A percentile compares a stretch with the other conserved stretches of the same genome.
Conservation (phyloP, 1,140 invertebrate genomes). For the Meloidogyne hapla region DNA sequence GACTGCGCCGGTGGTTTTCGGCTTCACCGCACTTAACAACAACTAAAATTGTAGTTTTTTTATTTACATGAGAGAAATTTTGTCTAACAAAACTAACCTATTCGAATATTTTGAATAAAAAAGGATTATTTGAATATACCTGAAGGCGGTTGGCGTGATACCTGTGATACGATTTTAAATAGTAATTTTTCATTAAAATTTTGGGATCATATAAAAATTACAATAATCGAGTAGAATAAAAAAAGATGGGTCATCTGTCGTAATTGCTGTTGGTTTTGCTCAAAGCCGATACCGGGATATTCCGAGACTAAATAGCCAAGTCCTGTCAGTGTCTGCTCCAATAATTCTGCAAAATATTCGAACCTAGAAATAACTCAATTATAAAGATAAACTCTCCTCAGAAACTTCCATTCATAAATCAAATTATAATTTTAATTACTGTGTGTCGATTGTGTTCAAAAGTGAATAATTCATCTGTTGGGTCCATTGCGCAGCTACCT, state of each 20-base stretch:
- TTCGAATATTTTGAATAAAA: too few relatives aligned
- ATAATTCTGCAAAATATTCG: slow-evolving; percentile 62
- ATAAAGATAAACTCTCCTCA: not conserved
- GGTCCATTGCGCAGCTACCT: slow-evolving; percentile 27
- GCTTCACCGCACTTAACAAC: slow-evolving; percentile 64
- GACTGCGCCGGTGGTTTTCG: slow-evolving; percentile 60
- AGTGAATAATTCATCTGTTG: slow-evolving; percentile 57
- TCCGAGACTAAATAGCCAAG: slow-evolving; percentile 50
- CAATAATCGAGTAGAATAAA: slow-evolving; percentile 62
- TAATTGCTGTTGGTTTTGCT: slow-evolving; percentile 50
- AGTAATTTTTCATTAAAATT: too few relatives aligned
- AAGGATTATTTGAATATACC: slow-evolving; percentile 16
- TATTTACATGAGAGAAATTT: too few relatives aligned
- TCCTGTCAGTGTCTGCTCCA: slow-evolving; percentile 61
- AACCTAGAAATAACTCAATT: slow-evolving; percentile 38
- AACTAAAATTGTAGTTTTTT: slow-evolving; percentile 57
- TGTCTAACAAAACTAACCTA: too few relatives aligned
- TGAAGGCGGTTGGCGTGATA: slow-evolving; percentile 35
- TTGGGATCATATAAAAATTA: not conserved
- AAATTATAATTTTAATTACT: slow-evolving; percentile 30
- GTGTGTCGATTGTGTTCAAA: slow-evolving; percentile 55
- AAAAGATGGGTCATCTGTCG: slow-evolving; percentile 61
- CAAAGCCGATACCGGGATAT: slow-evolving; percentile 58
- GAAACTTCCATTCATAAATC: too few relatives aligned
- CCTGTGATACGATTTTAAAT: too few relatives aligned